phyloP scores from a whole-genome alignment of 2,797 vertebrate species.

The Tangara arthus region DNA sequence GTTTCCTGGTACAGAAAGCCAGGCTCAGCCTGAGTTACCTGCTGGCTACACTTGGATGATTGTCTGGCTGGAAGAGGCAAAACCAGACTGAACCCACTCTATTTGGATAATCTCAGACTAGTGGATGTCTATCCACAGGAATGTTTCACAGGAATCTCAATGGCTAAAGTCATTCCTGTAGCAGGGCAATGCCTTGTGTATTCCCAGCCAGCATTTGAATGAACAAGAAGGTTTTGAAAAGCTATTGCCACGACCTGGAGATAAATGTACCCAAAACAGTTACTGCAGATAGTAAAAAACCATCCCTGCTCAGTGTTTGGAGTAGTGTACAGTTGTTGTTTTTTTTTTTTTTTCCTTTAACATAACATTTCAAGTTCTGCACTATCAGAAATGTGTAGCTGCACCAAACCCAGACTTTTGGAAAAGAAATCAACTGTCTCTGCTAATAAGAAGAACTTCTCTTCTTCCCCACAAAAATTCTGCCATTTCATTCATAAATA shows the following conservation, averaged over 20 bases:
- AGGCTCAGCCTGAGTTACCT: neutral
- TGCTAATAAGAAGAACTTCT: slow-evolving; percentile 19
- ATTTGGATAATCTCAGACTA: neutral
- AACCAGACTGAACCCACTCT: neutral
- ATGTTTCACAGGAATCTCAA: neutral
- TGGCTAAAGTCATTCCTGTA: neutral
- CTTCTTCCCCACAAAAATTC: neutral
- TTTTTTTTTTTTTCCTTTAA: neutral
- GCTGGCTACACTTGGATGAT: neutral
- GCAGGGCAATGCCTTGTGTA: neutral
- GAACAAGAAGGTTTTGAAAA: neutral
- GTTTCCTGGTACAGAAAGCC: neutral
- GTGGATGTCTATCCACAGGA: neutral
- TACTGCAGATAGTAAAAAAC: neutral
- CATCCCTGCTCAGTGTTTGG: neutral
- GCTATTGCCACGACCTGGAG: neutral
- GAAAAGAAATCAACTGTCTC: slow-evolving; percentile 24
- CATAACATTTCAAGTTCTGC: neutral
- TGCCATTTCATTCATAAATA: slow-evolving; percentile 69
- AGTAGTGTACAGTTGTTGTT: neutral
- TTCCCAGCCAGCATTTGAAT: neutral
- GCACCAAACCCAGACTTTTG: neutral
- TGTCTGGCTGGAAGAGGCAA: neutral
- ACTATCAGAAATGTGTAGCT: neutral
- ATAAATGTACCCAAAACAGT: neutral